These are phyloP conservation scores for Kryptopterus vitreolus DNA, from an alignment of 2,797 vertebrate genomes.

Conservation along the genomic window DNA sequence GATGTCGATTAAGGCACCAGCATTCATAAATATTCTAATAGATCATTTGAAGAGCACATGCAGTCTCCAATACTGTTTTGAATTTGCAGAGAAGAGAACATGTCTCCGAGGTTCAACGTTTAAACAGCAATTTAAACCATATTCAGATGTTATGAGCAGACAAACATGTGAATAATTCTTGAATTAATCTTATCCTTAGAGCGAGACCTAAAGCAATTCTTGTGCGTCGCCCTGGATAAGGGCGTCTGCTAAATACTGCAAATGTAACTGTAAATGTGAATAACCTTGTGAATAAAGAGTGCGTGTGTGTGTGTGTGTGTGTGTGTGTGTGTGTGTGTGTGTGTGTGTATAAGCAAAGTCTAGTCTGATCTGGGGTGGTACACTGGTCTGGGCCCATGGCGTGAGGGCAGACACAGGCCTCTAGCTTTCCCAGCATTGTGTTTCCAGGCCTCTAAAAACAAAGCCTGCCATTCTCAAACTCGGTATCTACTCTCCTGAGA, in stretches of 20 bases:
- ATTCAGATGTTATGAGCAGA: background rate
- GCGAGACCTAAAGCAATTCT: too few species aligned
- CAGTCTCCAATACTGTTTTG: conserved; percentile 5
- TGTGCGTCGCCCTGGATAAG: too few species aligned
- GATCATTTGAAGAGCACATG: conserved; percentile 35
- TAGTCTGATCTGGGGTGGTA: conserved; percentile 1
- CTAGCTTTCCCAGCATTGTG: conserved; percentile 73
- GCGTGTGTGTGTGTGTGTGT: background rate
- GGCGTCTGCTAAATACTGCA: too few species aligned
- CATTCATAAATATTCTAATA: conserved; percentile 16
- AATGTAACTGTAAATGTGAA: too few species aligned
- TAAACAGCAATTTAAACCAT: too few species aligned
- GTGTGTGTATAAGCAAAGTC: background rate
- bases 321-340: background rate
- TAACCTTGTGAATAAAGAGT: too few species aligned
- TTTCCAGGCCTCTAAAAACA: conserved; percentile 55
- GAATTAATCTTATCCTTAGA: too few species aligned
- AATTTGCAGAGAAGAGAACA: background rate
- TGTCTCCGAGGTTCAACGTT: background rate
- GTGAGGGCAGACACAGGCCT: conserved; percentile 22
- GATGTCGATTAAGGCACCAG: conserved; percentile 17
- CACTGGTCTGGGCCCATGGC: conserved; percentile 25
- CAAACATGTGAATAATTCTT: too few species aligned
- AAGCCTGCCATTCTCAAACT: conserved; percentile 61
- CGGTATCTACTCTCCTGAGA: conserved; percentile 34